These are phyloP conservation scores for Merodon equestris DNA, from an alignment of 2,888 invertebrate species.

Conservation along the genomic window DNA sequence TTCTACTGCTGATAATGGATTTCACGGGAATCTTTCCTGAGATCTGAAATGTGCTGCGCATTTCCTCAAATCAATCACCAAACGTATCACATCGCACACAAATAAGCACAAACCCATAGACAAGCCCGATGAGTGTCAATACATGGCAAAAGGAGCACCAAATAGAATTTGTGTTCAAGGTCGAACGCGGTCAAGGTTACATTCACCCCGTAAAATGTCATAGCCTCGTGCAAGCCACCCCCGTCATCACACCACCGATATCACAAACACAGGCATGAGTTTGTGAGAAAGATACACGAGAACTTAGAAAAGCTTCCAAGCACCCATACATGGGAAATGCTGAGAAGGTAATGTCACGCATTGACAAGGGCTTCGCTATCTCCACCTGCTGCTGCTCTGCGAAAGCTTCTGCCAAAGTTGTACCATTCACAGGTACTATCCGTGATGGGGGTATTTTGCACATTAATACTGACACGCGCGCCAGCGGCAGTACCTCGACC, in stretches of 20 bases:
- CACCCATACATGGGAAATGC: too few species aligned
- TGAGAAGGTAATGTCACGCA: slow-evolving; percentile 26
- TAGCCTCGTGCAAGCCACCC: slow-evolving; percentile 58
- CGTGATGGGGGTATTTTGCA: slow-evolving; percentile 41
- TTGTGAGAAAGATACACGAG: background rate
- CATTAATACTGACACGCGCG: slow-evolving; percentile 34
- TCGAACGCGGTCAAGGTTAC: slow-evolving; percentile 67
- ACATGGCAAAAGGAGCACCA: slow-evolving; percentile 45
- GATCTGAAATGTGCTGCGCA: slow-evolving; percentile 53
- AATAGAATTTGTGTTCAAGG: slow-evolving; percentile 62
- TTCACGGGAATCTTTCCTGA: background rate
- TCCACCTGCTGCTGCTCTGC: background rate
- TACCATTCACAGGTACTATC: slow-evolving; percentile 54
- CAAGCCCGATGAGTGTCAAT: slow-evolving; percentile 43
- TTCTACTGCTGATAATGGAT: too few species aligned
- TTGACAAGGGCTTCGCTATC: slow-evolving; percentile 27
- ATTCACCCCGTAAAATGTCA: slow-evolving; percentile 68
- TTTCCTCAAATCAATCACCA: slow-evolving; percentile 14
- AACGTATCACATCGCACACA: slow-evolving; percentile 13
- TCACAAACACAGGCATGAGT: background rate
- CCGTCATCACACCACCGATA: slow-evolving; percentile 1
- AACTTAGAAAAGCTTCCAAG: background rate
- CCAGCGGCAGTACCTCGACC: slow-evolving; percentile 52
- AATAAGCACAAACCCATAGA: background rate
- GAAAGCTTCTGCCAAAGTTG: slow-evolving; percentile 41